Evolutionary conservation across 2,113 vertebrate species (phyloP), one percentile per base, ranked within the genome.

Genomic region (Trinectes maculatus): DNA sequence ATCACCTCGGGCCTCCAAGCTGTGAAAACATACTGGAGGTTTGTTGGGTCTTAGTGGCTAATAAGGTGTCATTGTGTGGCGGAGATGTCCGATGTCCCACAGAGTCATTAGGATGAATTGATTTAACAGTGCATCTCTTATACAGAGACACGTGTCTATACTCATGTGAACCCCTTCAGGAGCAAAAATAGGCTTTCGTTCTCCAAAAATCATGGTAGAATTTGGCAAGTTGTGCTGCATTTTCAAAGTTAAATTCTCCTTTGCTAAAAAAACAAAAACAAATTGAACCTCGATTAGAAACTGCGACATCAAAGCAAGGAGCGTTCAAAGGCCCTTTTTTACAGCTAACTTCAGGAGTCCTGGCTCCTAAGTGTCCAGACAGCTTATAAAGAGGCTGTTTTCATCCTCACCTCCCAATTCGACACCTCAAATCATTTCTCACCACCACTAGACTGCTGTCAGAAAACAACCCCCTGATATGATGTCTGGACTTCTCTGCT

Each of bases 1-100:
- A 82, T 83, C 79, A 95, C 93, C 92, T 93, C 89, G 92, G 92
- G 65, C 71, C 60, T 91, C 77, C 92, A 96, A 96, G 96, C 96
- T 97, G 96, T 95, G 93, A 94, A 97, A 98, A 98, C 95, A 96
- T 72, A 53, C 89, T 58, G n/a, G 84, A 87, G 87, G 93, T 95
- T 95, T 96, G 80, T 94, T 93, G 94, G 92, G 92, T 94, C 93
- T 92, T 89, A 86, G 93, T 93, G 92, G 94, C 94, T 95, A 95
- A 93, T 86, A 94, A 87, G 93, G 94, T 95, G 93, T 93, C 93
- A 93, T 90, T 91, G 94, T 92, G 75, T 12, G 7, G 77, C 80
- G 31, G 66, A 82, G 70, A 64, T 78, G 77, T 83, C 77, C 72
- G 82, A 85, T 74, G 63, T 82, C 83, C 84, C 69, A 24, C 69